phyloP scores from a whole-genome alignment of 2,888 invertebrate genomes.

The Mythimna albipuncta region DNA sequence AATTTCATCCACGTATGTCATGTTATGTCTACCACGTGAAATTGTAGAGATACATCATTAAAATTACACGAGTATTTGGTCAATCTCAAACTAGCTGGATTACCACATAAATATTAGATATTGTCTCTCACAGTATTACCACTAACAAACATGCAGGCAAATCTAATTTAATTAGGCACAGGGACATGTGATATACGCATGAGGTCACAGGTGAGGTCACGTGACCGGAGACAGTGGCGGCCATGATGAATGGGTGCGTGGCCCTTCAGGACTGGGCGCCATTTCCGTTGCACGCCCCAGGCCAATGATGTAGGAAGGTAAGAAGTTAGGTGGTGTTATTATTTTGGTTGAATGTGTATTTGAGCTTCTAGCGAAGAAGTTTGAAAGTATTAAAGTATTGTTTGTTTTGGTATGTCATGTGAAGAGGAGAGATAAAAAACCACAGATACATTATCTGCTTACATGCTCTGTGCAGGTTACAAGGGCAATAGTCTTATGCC shows the following conservation, averaged over 20 bases:
- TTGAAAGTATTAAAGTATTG: no score
- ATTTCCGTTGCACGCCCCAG: conserved; percentile 70
- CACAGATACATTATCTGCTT: no score
- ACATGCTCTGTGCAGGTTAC: no score
- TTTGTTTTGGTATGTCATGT: no score
- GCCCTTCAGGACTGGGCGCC: conserved; percentile 67
- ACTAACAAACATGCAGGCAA: conserved; percentile 17
- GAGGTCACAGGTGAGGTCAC: conserved; percentile 49
- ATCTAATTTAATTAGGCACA: conserved; percentile 53
- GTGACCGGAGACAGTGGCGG: conserved; percentile 52
- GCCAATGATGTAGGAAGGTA: conserved; percentile 51
- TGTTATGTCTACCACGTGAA: no score
- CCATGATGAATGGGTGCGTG: conserved; percentile 72
- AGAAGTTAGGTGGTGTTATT: conserved; percentile 8
- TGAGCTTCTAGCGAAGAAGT: neutral
- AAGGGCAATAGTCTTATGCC: no score
- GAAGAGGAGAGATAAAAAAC: no score
- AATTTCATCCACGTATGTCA: no score
- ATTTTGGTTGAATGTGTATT: neutral
- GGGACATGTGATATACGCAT: conserved; percentile 24
- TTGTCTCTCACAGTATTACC: conserved; percentile 9
- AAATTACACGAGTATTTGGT: neutral
- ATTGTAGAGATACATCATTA: no score
- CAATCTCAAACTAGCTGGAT: neutral
- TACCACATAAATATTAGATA: neutral